A percentile compares a stretch with the other conserved stretches of the same genome.
Conservation (phyloP, 2,113 vertebrate species). For the Erinaceus europaeus region DNA sequence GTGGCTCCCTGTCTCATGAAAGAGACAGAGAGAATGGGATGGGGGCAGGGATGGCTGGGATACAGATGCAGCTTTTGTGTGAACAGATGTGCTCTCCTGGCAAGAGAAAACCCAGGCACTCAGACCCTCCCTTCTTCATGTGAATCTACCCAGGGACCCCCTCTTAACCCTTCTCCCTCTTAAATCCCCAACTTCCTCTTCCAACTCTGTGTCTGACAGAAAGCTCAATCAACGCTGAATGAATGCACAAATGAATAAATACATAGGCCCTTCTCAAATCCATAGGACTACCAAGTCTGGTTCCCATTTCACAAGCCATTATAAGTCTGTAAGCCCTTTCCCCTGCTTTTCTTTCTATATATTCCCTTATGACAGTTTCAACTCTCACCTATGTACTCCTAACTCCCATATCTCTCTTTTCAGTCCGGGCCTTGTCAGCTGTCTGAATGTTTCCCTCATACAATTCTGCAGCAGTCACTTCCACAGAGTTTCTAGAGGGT, state of each 20-base stretch:
- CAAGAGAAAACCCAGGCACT: conserved; percentile 42
- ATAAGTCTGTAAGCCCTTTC: conserved; percentile 15
- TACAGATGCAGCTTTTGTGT: conserved; percentile 62
- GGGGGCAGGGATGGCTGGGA: conserved; percentile 25
- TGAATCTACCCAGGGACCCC: conserved; percentile 57
- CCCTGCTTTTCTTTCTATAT: conserved; percentile 46
- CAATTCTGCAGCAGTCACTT: not conserved
- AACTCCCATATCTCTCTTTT: conserved; percentile 27
- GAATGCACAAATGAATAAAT: conserved; percentile 28
- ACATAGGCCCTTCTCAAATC: conserved; percentile 14
- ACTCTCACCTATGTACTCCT: conserved; percentile 16
- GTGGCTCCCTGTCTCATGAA: conserved; percentile 15
- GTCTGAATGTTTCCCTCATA: not conserved
- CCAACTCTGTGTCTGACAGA: conserved; percentile 38
- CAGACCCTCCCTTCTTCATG: conserved; percentile 56
- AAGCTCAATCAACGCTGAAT: conserved; percentile 38
- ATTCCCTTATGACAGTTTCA: conserved; percentile 29
- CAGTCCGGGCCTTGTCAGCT: not conserved
- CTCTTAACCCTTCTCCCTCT: conserved; percentile 63
- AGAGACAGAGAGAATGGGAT: not conserved
- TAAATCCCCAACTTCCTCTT: conserved; percentile 59
- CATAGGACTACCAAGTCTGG: not conserved
- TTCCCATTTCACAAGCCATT: not conserved
- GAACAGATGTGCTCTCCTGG: conserved; percentile 65
- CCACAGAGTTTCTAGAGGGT: not conserved